Percentiles rank a stretch among this genome's conserved stretches.
These are phyloP conservation scores for Hippocampus guttulatus DNA, from an alignment of 2,113 vertebrate species.

Conservation along the genomic window DNA sequence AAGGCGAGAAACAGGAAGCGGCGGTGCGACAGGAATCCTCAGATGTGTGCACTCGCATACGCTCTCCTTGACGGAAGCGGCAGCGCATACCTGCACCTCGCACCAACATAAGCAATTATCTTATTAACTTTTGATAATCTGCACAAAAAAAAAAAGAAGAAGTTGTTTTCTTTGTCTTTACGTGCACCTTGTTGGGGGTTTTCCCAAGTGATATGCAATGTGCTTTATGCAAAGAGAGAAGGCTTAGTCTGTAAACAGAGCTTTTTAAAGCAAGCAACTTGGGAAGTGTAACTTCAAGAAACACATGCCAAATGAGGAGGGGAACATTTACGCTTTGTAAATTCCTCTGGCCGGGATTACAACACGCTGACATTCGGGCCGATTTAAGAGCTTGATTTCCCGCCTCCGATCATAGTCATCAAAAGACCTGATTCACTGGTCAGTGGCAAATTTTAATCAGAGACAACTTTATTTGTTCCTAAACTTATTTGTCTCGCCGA, in stretches of 20 bases:
- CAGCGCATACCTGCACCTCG: constrained; percentile 16
- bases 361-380: background rate
- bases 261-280: background rate
- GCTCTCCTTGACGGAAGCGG: constrained; percentile 8
- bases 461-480: no score
- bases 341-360: background rate
- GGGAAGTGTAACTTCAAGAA: background rate
- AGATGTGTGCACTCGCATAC: constrained; percentile 54
- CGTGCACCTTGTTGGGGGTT: constrained; percentile 14
- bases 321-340: background rate
- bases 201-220: constrained; percentile 28
- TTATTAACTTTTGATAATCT: constrained; percentile 67
- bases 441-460: no score
- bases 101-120: constrained; percentile 58
- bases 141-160: constrained; percentile 31
- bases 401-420: background rate
- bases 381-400: background rate
- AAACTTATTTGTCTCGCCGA: no score
- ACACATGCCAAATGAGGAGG: background rate
- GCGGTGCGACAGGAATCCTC: constrained; percentile 45
- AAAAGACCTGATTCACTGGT: no score
- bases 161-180: constrained; percentile 45
- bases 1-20: constrained; percentile 17
- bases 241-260: constrained; percentile 37
- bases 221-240: constrained; percentile 14